Base-by-base conservation (phyloP, 2,113 vertebrate genomes). In the Steatornis caripensis region DNA sequence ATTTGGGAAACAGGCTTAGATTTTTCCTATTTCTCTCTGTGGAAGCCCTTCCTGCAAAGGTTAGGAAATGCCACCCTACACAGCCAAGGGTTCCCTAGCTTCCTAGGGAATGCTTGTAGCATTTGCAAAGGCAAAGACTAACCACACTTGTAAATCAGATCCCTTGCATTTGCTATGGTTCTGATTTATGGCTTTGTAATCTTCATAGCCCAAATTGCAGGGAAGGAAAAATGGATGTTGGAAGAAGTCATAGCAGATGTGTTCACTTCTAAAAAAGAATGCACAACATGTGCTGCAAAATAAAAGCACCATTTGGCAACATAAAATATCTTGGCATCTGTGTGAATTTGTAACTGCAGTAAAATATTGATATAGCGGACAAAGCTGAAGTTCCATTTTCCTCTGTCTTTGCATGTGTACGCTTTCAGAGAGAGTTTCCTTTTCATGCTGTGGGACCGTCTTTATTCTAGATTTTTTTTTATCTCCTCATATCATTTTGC, bases 281-380 rank as follows among this genome's bases (percentile, higher is more conserved):
- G 95, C 96, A 93, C 97, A 98, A 97, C 98, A 98, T 98, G 98
- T 97, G 98, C 96, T 97, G 89, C 91, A 97, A 97, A 98, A 97
- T 98, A 98, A 98, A 98, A 98, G 95, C 94, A 89, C 96, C 98
- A 98, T 98, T 98, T 98, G 98, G 98, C 95, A 94, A 96, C 97
- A 97, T 98, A 97, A 98, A 98, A 94, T 97, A 98, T 98, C 95
- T 95, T 98, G 97, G 97, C 98, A 98, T 98, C 98, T 98, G 97
- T 90, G 90, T 96, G 92, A 97, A 97, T 97, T 97, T 98, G 97
- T 97, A 97, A 97, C 95, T 93, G 96, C 96, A 97, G 93, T 98
- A 97, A 98, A 98, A 98, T 98, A 98, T 97, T 98, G 98, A 97
- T 98, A 97, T 76, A 94, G 96, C 83, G 96, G 97, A 97, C 98